Base-by-base conservation (phyloP, 37 sponge, comb jelly and placozoan genomes). In the Trichoplax adhaerens region DNA sequence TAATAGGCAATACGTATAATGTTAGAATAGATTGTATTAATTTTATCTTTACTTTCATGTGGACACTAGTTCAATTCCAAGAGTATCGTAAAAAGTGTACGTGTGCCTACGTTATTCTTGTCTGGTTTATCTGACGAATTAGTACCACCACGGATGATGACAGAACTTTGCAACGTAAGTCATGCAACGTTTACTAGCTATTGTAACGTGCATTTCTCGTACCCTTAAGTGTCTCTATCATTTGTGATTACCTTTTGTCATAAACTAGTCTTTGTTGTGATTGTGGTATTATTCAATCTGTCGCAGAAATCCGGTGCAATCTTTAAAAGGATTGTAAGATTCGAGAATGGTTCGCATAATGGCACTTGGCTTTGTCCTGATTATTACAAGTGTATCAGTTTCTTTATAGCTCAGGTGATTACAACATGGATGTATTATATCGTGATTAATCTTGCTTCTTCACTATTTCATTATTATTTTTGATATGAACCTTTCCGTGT, bases 361-460 rank as follows among this genome's bases (percentile, higher is more conserved):
- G 87, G 83, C 3, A 97, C 99, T 5, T 97, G 99, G 99, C 93
- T 84, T 52, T 86, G 93, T 60, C 84, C 80, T 57, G 99, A 93
- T 4, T 97, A 97, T 78, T 97, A 97, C 71, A 85, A 88, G 48
- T 68, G 80, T 55, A 81, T 96, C 73, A 96, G 82, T 79, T 86
- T 80, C 56, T 96, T 96, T 67, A 70, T 88, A 56, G 71, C 67
- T 49, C 81, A 83, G 68, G 90, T 94, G 29, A 29, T 29, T 29
- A 29, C 29, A 29, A 29, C 29, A 29, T 29, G 29, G 29, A 29
- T 29, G 29, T 29, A 29, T 29, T 29, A 29, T 29, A 29, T 29
- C 29, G 29, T 29, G 29, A 29, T 29, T 29, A 29, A 29, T 29
- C 29, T 29, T 29, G 29, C 29, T 29, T 29, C 29, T 29, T 29